phyloP scores from a whole-genome alignment of 1,140 invertebrate species.

The Agrypnia vestita region DNA sequence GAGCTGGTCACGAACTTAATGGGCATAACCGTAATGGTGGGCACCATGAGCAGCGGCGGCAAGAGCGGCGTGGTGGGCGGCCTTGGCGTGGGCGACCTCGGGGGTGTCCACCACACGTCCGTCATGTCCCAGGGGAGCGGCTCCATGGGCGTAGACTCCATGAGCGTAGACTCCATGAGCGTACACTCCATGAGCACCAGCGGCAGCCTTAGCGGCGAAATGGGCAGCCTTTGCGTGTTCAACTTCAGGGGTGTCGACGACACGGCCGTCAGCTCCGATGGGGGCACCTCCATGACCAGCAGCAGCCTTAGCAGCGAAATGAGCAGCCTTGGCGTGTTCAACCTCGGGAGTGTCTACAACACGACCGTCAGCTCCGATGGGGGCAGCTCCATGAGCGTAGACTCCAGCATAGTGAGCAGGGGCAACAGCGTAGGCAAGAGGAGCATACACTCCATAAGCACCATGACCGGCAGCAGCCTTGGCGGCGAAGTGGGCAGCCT shows the following conservation, averaged over 20 bases:
- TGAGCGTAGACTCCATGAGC: constrained; percentile 3
- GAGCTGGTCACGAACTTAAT: too few species aligned
- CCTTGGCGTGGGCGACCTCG: constrained; percentile 43
- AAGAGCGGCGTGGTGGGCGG: background rate
- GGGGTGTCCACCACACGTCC: constrained; percentile 56
- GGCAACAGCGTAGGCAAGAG: too few species aligned
- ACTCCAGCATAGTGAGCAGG: too few species aligned
- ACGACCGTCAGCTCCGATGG: constrained; percentile 52
- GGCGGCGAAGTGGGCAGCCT: too few species aligned
- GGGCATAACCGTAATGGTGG: background rate
- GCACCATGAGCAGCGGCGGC: background rate
- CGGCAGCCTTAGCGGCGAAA: too few species aligned
- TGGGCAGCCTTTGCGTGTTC: too few species aligned
- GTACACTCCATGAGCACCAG: background rate
- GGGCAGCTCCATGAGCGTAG: too few species aligned
- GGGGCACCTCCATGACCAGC: background rate
- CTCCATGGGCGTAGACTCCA: constrained; percentile 65
- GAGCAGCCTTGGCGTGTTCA: constrained; percentile 67
- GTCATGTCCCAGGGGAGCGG: constrained; percentile 52
- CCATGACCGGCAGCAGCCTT: too few species aligned
- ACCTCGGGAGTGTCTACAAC: constrained; percentile 67
- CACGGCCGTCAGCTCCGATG: too few species aligned
- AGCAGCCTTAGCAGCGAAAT: constrained; percentile 47
- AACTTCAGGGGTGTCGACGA: too few species aligned
- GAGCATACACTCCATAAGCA: too few species aligned